Conservation (phyloP, 2,113 vertebrate species). For the Engystomops pustulosus region DNA sequence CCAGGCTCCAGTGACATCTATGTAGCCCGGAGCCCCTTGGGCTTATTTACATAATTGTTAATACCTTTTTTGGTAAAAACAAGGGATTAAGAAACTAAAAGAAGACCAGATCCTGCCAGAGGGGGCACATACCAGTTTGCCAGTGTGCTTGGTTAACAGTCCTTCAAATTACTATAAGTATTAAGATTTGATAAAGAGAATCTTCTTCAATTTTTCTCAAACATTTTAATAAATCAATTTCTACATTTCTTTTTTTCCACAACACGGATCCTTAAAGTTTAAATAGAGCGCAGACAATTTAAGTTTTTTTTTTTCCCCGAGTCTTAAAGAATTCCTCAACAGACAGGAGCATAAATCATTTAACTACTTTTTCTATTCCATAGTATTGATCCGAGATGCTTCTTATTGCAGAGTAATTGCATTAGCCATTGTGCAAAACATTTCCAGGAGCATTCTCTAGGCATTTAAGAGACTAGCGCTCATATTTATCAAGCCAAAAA, state of each 20-base stretch:
- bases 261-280: not conserved
- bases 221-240: slow-evolving; percentile 9
- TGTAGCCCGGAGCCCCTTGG: too few relatives aligned
- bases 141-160: too few relatives aligned
- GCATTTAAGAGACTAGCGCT: slow-evolving; percentile 26
- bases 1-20: too few relatives aligned
- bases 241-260: not conserved
- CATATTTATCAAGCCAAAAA: slow-evolving; percentile 36
- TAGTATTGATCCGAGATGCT: slow-evolving; percentile 39
- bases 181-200: not conserved
- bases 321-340: slow-evolving; percentile 30
- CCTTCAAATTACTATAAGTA: not conserved
- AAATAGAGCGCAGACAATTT: slow-evolving; percentile 29
- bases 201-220: not conserved
- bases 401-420: slow-evolving; percentile 52
- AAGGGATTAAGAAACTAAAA: too few relatives aligned
- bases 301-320: slow-evolving; percentile 11
- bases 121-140: too few relatives aligned
- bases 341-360: slow-evolving; percentile 50
- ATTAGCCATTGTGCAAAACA: slow-evolving; percentile 51
- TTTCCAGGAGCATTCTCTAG: slow-evolving; percentile 42
- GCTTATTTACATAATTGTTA: too few relatives aligned
- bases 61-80: too few relatives aligned
- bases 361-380: slow-evolving; percentile 45
- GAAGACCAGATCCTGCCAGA: too few relatives aligned